phyloP scores from a whole-genome alignment of 2,888 invertebrate species.

The Macropis europaea region DNA sequence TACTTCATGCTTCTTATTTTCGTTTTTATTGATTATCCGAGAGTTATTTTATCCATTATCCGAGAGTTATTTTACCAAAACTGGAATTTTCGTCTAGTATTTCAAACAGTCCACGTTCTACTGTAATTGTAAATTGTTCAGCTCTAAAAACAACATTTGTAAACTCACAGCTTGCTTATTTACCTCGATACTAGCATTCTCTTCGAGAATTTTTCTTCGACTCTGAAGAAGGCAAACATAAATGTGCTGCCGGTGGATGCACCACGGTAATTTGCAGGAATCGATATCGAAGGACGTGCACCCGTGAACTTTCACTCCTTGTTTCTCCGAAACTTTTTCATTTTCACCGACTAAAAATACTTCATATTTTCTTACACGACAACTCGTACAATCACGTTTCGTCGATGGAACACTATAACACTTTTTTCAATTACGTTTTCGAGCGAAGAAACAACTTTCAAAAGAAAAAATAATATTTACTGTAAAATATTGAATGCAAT shows the following conservation, averaged over 20 bases:
- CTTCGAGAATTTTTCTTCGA: background rate
- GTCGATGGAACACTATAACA: background rate
- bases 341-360: conserved; percentile 25
- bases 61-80: too few species aligned
- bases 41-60: too few species aligned
- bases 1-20: too few species aligned
- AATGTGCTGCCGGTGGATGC: conserved; percentile 34
- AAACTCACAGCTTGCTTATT: conserved; percentile 15
- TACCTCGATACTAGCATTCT: conserved; percentile 26
- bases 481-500: background rate
- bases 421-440: background rate
- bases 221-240: conserved; percentile 20
- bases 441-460: too few species aligned
- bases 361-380: background rate
- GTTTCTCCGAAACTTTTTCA: conserved; percentile 21
- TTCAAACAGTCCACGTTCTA: background rate
- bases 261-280: conserved; percentile 50
- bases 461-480: background rate
- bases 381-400: background rate
- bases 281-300: conserved; percentile 52
- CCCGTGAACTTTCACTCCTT: conserved; percentile 32
- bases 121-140: background rate
- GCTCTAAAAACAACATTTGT: background rate
- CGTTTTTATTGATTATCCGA: too few species aligned
- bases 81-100: too few species aligned